Evolutionary conservation across 2,113 vertebrate species (phyloP).

Genomic region (Sterrhoptilus dennistouni): DNA sequence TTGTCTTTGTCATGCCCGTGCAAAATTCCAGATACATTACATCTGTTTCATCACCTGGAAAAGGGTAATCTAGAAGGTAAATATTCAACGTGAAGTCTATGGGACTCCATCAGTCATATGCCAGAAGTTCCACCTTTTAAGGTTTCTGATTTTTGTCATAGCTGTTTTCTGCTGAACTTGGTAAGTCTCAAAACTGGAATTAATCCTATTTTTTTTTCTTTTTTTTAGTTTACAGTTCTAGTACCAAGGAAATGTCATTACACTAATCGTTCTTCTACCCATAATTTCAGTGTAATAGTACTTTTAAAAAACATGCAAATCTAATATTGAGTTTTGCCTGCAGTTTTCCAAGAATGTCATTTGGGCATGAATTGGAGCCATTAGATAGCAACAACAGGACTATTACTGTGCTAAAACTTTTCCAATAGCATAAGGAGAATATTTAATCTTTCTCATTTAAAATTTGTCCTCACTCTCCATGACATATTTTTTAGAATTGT

Average conservation of each 20-base stretch:
- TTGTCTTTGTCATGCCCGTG: neutral
- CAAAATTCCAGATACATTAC: neutral
- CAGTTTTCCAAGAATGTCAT: neutral
- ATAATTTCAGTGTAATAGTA: neutral
- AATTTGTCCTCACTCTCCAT: neutral
- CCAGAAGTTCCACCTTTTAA: neutral
- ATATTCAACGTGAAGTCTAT: neutral
- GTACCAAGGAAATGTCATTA: neutral
- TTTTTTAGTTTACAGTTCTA: neutral
- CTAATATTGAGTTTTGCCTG: neutral
- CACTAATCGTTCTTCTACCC: neutral
- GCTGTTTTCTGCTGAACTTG: neutral
- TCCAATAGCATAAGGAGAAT: neutral
- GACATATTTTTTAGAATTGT: neutral
- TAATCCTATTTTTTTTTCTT: neutral
- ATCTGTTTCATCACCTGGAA: neutral
- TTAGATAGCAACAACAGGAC: neutral
- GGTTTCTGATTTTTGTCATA: neutral
- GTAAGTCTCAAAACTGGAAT: neutral
- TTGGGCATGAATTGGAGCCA: neutral
- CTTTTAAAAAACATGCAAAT: neutral
- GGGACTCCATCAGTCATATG: neutral
- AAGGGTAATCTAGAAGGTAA: neutral
- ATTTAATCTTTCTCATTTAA: neutral
- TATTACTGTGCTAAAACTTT: neutral